Evolutionary conservation across 1,140 invertebrate species (phyloP), one percentile per base, ranked within the genome.

Genomic region (Neodiprion fabricii): DNA sequence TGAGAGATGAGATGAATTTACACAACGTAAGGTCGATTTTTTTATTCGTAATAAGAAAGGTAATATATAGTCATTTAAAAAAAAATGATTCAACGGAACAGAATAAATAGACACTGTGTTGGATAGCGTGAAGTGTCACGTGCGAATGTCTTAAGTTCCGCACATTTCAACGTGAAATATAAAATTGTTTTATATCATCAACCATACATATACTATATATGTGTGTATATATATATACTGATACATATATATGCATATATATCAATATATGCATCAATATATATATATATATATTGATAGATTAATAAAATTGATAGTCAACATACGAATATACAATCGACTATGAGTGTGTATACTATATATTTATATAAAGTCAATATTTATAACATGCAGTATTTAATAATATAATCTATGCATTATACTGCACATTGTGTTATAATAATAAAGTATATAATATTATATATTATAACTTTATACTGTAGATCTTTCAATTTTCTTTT

Each of bases 301-400:
- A 53, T 61, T 73, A 78, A 78, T 79, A 79, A 83, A 85, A 77
- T 83, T 82, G 11, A 61, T 61, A 78, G 80, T 85, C 82, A 85
- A 87, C 84, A 87, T 86, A 86, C 82, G 85, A 85, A 86, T 86
- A 87, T 87, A 84, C 81, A 87, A 76, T 85, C 75, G 83, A 85
- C 82, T 61, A 61, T 61, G 53, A 14, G n/a, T 12, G 53, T 61
- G n/a, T 61, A 61, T 40, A 40, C 28, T 40, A 40, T 61, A 61
- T 61, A 61, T 61, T 14, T 12, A 61, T 61, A 61, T 9, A 61
- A 61, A 61, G 53, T 61, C 53, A 61, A 61, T 61, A 61, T 61
- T 61, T 61, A 61, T 61, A 61, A 61, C 53, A 17, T 61, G 11
- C 53, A 9, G 53, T 9, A 40, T 61, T 14, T 61, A 61, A 61